Conservation (phyloP, 2,888 invertebrate species). For the Meloe dianella region DNA sequence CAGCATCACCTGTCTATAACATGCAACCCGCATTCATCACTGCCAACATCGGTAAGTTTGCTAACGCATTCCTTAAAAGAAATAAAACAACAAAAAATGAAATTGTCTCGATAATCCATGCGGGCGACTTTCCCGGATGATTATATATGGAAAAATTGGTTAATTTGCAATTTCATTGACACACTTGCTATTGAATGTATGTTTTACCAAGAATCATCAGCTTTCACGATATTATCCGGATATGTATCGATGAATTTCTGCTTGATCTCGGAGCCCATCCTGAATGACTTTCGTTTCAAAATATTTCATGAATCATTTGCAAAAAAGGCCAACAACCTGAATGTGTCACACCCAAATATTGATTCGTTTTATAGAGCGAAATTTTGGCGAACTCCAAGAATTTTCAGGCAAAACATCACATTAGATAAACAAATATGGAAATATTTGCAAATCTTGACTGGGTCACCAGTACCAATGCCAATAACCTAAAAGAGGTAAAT, state of each 20-base stretch:
- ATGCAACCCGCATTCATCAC: conserved; percentile 59
- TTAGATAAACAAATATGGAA: not conserved
- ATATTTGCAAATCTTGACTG: conserved; percentile 9
- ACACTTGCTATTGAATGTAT: not conserved
- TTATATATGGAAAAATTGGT: conserved; percentile 2
- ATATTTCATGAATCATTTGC: not conserved
- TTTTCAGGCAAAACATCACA: not conserved
- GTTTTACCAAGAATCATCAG: not conserved
- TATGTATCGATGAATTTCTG: not conserved
- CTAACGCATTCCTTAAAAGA: not conserved
- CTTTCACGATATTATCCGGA: not conserved
- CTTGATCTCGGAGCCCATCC: not conserved
- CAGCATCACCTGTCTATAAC: conserved; percentile 57
- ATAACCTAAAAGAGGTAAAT: conserved; percentile 21
- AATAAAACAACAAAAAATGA: not conserved
- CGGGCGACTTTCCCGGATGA: conserved; percentile 4
- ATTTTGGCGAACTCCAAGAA: not conserved
- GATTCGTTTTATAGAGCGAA: not conserved
- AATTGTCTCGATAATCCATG: not conserved
- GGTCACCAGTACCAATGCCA: conserved; percentile 34
- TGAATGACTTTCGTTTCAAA: not conserved
- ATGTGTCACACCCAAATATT: not conserved
- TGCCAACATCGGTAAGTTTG: conserved; percentile 55
- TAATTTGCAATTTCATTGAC: conserved; percentile 7
- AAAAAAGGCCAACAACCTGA: not conserved